phyloP scores from a whole-genome alignment of 2,797 vertebrate species.

The Tinamus major region DNA sequence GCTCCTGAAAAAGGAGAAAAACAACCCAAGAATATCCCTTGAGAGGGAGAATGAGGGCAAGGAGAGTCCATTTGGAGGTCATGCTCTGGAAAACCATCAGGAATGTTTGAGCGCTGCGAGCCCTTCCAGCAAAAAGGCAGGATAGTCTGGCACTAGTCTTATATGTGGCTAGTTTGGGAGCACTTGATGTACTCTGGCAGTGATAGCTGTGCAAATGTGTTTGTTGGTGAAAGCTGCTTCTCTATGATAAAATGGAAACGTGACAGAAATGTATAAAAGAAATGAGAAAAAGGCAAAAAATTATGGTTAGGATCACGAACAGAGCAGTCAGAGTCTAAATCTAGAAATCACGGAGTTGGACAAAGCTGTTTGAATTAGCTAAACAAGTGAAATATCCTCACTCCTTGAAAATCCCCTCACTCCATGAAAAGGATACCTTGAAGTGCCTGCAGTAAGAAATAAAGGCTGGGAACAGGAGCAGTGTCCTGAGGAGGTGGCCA shows the following conservation, averaged over 20 bases:
- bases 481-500: rapidly evolving
- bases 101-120: background rate
- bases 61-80: background rate
- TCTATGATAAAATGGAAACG: background rate
- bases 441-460: background rate
- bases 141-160: background rate
- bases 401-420: background rate
- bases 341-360: background rate
- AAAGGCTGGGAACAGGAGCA: background rate
- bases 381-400: background rate
- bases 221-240: background rate
- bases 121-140: background rate
- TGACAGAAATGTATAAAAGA: background rate
- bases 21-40: background rate
- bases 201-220: background rate
- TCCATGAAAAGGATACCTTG: background rate
- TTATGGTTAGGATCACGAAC: background rate
- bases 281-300: background rate
- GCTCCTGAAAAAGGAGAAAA: background rate
- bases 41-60: background rate
- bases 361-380: background rate
- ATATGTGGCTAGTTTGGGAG: background rate
- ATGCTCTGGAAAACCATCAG: background rate
- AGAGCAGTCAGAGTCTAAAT: background rate
- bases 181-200: background rate